phyloP scores from a whole-genome alignment of 2,888 invertebrate genomes.

The Deilephila porcellus region DNA sequence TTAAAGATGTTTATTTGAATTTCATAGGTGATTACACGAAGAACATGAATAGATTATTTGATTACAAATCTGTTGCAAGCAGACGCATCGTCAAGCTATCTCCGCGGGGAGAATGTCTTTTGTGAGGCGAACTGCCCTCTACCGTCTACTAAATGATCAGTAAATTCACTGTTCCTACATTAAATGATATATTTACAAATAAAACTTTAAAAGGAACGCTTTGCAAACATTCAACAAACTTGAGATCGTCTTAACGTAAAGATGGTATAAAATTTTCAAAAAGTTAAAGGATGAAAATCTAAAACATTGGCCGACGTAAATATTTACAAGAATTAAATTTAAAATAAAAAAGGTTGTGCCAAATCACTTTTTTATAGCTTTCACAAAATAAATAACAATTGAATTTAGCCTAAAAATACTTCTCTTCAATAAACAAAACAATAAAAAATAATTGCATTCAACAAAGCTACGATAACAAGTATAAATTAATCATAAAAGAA shows the following conservation, averaged over 20 bases:
- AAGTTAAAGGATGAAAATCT: slow-evolving; percentile 78
- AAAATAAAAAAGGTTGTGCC: slow-evolving; percentile 69
- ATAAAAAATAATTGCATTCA: slow-evolving; percentile 85
- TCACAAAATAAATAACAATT: slow-evolving; percentile 83
- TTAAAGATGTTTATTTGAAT: slow-evolving; percentile 76
- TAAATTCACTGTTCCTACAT: slow-evolving; percentile 81
- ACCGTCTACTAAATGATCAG: slow-evolving; percentile 67
- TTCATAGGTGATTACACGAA: slow-evolving; percentile 81
- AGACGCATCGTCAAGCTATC: slow-evolving; percentile 55
- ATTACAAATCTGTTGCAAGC: slow-evolving; percentile 70
- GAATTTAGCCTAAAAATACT: slow-evolving; percentile 84
- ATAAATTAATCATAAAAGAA: slow-evolving; percentile 83
- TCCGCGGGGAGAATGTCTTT: slow-evolving; percentile 60
- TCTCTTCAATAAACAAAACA: slow-evolving; percentile 83
- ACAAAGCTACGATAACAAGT: slow-evolving; percentile 84
- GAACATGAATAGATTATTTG: slow-evolving; percentile 77
- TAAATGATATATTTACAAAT: slow-evolving; percentile 82
- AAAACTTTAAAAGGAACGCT: slow-evolving; percentile 85
- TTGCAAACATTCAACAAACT: slow-evolving; percentile 85
- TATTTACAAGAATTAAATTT: slow-evolving; percentile 76
- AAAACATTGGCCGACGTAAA: slow-evolving; percentile 67
- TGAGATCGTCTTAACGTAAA: slow-evolving; percentile 84
- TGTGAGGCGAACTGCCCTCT: slow-evolving; percentile 56
- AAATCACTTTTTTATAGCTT: slow-evolving; percentile 79
- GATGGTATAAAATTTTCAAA: slow-evolving; percentile 81